Base-by-base conservation (phyloP, 2,797 vertebrate genomes). In the Carduelis carduelis region DNA sequence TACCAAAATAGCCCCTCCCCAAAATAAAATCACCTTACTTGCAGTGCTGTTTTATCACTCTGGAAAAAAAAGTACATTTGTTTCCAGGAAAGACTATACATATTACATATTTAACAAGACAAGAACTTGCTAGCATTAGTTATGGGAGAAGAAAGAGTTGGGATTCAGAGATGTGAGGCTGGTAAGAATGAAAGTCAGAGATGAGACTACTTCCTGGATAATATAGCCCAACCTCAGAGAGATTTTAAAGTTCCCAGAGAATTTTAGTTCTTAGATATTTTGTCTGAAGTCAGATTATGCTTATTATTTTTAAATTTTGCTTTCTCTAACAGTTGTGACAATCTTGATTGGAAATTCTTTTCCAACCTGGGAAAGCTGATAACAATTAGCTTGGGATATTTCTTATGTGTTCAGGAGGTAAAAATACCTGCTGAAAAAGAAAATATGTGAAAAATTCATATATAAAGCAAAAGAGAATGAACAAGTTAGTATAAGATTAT, bases 1-100 rank as follows among this genome's bases (percentile, higher is more conserved):
- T 11, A 68, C 20, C 11, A 34, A 60, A 20, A 26, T 6, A 85
- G 4, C 9, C 0, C 0, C 17, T 56, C 5, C 4, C 3, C 14
- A 44, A 69, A 76, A 46, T 5, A 52, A 70, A 50, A 10, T 3
- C 21, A 32, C 18, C 6, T 68, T 37, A 32, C 34, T 64, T 78
- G 11, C 27, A 65, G 6, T 43, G 6, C 10, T 77, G 6, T 3
- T 92, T n/a, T n/a, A 70, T 13, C 1, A 2, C 5, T 68, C 13
- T 37, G 53, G 27, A 13, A 93, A 89, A 87, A 87, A 72, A 9
- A 12, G 7, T 26, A 50, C 3, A 16, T 68, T 87, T 93, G 1
- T 89, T 84, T 55, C 32, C 41, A 70, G 11, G 12, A 12, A 88
- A 69, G 9, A 19, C 11, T 69, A 32, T 46, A 21, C 0, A 22